phyloP scores from a whole-genome alignment of 1,140 invertebrate species.

The Rhopalosiphum padi region DNA sequence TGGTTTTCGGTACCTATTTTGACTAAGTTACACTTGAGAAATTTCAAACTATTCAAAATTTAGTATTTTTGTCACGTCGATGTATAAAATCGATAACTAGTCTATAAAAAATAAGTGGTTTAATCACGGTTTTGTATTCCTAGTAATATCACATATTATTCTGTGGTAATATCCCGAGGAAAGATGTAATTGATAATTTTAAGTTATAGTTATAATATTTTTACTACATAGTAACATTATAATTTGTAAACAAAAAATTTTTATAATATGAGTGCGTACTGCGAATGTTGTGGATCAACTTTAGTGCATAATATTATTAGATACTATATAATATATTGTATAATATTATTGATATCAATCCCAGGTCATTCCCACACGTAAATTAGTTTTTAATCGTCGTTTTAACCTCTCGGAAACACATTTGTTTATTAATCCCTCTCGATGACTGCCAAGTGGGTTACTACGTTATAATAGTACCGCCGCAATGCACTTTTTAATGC shows the following conservation, averaged over 20 bases:
- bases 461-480: background rate
- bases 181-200: background rate
- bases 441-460: background rate
- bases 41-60: background rate
- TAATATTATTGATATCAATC: background rate
- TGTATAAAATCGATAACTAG: background rate
- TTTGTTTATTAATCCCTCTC: slow-evolving; percentile 15
- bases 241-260: background rate
- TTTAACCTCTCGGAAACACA: background rate
- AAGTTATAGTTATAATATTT: background rate
- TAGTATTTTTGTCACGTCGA: background rate
- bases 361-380: background rate
- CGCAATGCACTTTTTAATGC: background rate
- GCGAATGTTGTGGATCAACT: background rate
- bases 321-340: too few relatives aligned
- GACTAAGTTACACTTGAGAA: background rate
- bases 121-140: background rate
- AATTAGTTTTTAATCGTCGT: background rate
- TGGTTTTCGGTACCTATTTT: background rate
- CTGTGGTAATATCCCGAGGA: background rate
- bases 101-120: background rate
- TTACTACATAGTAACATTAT: background rate
- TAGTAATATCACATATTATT: too few relatives aligned
- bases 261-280: background rate
- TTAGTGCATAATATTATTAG: background rate